Base-by-base conservation (phyloP, 2,888 invertebrate species). In the Morpho achilles region DNA sequence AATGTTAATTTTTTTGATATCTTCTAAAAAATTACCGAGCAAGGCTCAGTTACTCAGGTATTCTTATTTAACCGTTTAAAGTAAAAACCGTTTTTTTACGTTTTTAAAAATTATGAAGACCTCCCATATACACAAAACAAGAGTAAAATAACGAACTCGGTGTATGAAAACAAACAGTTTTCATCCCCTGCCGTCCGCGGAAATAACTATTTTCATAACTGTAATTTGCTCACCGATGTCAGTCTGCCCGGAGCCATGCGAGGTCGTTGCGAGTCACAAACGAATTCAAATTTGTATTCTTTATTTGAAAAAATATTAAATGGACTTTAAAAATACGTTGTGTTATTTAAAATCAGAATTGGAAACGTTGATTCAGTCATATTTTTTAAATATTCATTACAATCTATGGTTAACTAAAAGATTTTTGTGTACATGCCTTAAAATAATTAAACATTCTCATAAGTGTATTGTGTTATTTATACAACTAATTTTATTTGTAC, bases 221-320 rank as follows among this genome's bases (percentile, higher is more conserved):
- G 60, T 70, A 69, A 73, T 70, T 70, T 68, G 70, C 72, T 64
- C 66, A 55, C 64, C 64, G 67, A 67, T 66, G 66, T 60, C 67
- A 68, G 67, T 56, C 71, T 56, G 56, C 51, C 59, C 72, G 79
- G 66, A 79, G 70, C 70, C 62, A 22, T 22, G 52, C 50, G 72
- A 73, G 75, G 73, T 49, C 59, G 56, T 56, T 76, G 8, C 9
- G 80, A 79, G 79, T 79, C 67, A 74, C 71, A 77, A 80, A 71
- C 70, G 70, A 73, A 75, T 66, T 74, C 65, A 66, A 74, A 72
- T 76, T 73, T 69, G 56, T 61, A 61, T 63, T 56, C 60, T 58
- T 52, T 50, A 50, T 50, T n/a, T 22, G 40, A 8, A 42, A 54
- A 59, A 54, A 53, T 50, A 58, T 41, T 10, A 46, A 39, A 45